phyloP scores from a whole-genome alignment of 2,113 vertebrate genomes.

The Tautogolabrus adspersus region DNA sequence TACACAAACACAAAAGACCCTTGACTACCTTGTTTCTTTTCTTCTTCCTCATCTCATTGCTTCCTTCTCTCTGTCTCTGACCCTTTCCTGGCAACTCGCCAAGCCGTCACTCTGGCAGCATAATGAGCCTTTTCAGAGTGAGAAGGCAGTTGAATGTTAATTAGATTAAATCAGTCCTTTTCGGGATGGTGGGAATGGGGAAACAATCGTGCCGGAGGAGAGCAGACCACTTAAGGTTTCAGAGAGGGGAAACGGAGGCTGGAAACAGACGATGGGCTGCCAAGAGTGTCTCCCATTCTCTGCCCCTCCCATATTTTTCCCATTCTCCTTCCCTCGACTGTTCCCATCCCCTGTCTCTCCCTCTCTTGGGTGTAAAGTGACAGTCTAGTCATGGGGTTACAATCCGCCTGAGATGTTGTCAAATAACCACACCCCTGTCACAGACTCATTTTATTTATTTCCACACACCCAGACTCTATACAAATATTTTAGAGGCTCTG shows the following conservation, averaged over 20 bases:
- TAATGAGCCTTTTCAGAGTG: constrained; percentile 81
- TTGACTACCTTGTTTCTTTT: constrained; percentile 26
- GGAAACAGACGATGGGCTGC: constrained; percentile 51
- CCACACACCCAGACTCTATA: neutral
- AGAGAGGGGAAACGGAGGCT: constrained; percentile 45
- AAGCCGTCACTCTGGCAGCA: constrained; percentile 63
- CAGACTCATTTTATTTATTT: constrained; percentile 42
- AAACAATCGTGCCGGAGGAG: constrained; percentile 70
- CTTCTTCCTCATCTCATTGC: constrained; percentile 35
- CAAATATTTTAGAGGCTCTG: neutral
- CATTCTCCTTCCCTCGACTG: neutral
- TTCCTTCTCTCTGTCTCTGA: constrained; percentile 42
- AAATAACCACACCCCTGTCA: constrained; percentile 46
- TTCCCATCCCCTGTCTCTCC: constrained; percentile 17
- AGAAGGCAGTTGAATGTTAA: constrained; percentile 82
- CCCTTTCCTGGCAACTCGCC: constrained; percentile 69
- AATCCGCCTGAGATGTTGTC: constrained; percentile 27
- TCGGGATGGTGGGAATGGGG: constrained; percentile 73
- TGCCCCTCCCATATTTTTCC: neutral
- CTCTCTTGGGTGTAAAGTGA: constrained; percentile 39
- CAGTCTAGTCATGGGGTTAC: constrained; percentile 38
- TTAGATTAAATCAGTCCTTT: constrained; percentile 80
- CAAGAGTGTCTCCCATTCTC: constrained; percentile 20
- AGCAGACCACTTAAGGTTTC: constrained; percentile 62
- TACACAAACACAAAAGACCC: constrained; percentile 43